Conservation (phyloP, 2,888 invertebrate species). For the Thalpophila matura region DNA sequence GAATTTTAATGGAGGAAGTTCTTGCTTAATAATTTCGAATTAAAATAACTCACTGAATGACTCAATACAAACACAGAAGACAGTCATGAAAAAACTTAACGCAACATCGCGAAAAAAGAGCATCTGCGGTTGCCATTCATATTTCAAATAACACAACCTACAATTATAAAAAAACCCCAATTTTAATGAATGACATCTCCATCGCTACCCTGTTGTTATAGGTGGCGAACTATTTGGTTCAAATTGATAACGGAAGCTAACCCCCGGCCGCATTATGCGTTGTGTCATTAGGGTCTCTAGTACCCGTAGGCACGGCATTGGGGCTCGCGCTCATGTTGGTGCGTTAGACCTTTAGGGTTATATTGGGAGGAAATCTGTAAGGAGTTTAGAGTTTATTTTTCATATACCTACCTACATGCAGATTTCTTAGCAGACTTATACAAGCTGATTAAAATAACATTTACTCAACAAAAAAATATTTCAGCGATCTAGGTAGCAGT, state of each 20-base stretch:
- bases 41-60: no score
- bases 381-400: neutral
- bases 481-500: no score
- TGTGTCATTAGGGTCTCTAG: conserved; percentile 75
- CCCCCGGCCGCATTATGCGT: conserved; percentile 68
- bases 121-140: conserved; percentile 46
- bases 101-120: conserved; percentile 34
- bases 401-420: no score
- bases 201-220: conserved; percentile 74
- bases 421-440: no score
- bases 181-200: conserved; percentile 70
- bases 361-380: no score
- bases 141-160: conserved; percentile 42
- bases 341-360: conserved; percentile 50
- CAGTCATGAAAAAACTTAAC: conserved; percentile 17
- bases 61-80: conserved; percentile 31
- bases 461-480: no score
- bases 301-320: conserved; percentile 70
- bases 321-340: conserved; percentile 39
- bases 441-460: no score
- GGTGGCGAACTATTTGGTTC: conserved; percentile 75
- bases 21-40: no score
- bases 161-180: conserved; percentile 57
- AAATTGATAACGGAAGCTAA: conserved; percentile 80
- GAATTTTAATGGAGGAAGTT: no score